Base-by-base conservation (phyloP, 2,888 invertebrate genomes). In the Tiphia femorata region DNA sequence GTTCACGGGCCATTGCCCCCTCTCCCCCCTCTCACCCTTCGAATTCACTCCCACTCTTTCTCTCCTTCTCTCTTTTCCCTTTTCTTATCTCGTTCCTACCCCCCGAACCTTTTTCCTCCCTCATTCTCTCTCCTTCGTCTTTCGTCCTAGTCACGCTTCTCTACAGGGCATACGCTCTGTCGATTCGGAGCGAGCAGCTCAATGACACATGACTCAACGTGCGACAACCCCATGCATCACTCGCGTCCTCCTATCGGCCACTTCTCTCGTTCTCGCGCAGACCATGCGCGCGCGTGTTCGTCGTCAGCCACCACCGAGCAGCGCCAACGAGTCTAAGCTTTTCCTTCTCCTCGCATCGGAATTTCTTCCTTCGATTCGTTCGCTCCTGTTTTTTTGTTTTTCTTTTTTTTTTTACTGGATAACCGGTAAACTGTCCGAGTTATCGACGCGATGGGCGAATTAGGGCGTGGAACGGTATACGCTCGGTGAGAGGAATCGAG, bases 1-100 rank as follows among this genome's bases (percentile, higher is more conserved):
- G 79, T 83, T 83, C 81, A 83, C 81, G 83, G 81, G 73, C 82
- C 83, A 83, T 83, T 83, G 80, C 79, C 75, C 75, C 74, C 71
- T 70, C 75, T 66, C 64, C 62, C 66, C 50, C 55, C 57, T 56
- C 64, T 69, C 63, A 64, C 60, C 51, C 53, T 56, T 46, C 57
- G 58, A 64, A 50, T 49, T 50, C 62, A 68, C 59, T 64, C 70
- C 58, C 43, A 51, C 58, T 63, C 63, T 69, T 52, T 69, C 49
- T 58, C 56, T 59, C 65, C 70, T 65, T 67, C 72, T 72, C 65
- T 68, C 69, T 67, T 61, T 55, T 61, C 42, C 58, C 53, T 40
- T 44, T 43, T 49, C 27, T 30, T 46, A 49, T 44, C 33, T 47
- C 52, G 55, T 58, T 46, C 63, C 65, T 60, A 60, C 57, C 54